These are phyloP conservation scores for Eristalinus aeneus DNA, from an alignment of 2,888 invertebrate genomes.

Conservation along the genomic window DNA sequence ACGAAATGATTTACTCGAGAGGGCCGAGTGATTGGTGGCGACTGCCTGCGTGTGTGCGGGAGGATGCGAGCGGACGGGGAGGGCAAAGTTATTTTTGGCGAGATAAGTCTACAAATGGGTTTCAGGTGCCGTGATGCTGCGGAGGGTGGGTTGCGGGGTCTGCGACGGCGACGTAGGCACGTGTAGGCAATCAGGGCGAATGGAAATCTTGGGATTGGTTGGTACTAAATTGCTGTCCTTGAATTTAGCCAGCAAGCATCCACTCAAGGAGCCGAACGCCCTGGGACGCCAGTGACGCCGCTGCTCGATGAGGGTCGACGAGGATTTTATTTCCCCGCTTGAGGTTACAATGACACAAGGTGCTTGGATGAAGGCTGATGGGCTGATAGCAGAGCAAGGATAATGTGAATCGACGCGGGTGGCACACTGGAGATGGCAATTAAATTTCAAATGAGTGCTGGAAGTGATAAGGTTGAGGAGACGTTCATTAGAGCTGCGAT, in stretches of 20 bases:
- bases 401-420: slow-evolving; percentile 5
- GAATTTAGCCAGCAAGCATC: background rate
- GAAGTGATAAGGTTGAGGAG: background rate
- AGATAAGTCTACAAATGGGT: slow-evolving; percentile 44
- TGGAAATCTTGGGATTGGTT: slow-evolving; percentile 46
- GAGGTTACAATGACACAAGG: background rate
- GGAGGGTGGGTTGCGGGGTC: background rate
- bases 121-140: slow-evolving; percentile 45
- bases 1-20: slow-evolving; percentile 31
- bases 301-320: background rate
- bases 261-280: background rate
- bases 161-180: slow-evolving; percentile 34
- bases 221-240: slow-evolving; percentile 34
- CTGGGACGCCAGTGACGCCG: background rate
- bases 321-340: background rate
- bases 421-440: background rate
- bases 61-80: background rate
- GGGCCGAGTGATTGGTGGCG: background rate
- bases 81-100: slow-evolving; percentile 15
- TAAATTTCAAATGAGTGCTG: slow-evolving; percentile 29
- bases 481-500: background rate
- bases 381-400: background rate
- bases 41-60: background rate
- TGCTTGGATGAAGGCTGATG: background rate
- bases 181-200: slow-evolving; percentile 61